Evolutionary conservation across 2,797 vertebrate species (phyloP).

Genomic region (Paratrypauchen microcephalus): DNA sequence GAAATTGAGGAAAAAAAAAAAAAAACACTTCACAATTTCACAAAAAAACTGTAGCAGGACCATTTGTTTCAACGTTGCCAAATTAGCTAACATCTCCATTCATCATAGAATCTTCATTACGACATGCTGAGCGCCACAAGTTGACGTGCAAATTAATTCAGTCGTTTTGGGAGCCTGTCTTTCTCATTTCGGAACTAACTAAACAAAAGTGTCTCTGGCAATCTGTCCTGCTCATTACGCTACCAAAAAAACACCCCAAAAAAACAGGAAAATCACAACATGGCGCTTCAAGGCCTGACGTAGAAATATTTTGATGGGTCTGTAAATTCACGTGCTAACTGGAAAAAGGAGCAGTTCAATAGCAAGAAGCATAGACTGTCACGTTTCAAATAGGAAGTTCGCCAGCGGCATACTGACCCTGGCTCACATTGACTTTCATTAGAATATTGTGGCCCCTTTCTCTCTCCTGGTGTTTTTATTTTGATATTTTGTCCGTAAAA

Average conservation of each 20-base stretch:
- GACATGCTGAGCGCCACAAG: constrained; percentile 53
- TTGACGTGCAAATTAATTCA: constrained; percentile 60
- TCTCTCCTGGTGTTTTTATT: too few species aligned
- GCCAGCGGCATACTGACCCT: too few species aligned
- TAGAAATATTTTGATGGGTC: constrained; percentile 64
- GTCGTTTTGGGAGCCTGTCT: constrained; percentile 39
- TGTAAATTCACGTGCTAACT: constrained; percentile 66
- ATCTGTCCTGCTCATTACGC: constrained; percentile 49
- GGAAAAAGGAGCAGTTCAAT: constrained; percentile 56
- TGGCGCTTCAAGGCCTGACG: constrained; percentile 36
- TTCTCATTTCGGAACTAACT: constrained; percentile 54
- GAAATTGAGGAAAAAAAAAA: constrained; percentile 5
- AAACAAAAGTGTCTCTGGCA: constrained; percentile 40
- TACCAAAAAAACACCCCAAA: constrained; percentile 33
- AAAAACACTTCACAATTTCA: constrained; percentile 11
- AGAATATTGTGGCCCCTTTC: too few species aligned
- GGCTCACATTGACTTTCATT: too few species aligned
- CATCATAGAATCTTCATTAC: constrained; percentile 53
- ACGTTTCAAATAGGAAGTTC: too few species aligned
- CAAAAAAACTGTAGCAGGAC: neutral
- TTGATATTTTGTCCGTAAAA: too few species aligned
- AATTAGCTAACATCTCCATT: constrained; percentile 48
- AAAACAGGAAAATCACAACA: constrained; percentile 33
- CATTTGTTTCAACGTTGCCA: constrained; percentile 48
- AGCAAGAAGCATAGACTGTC: constrained; percentile 28